Evolutionary conservation across 2,797 vertebrate species (phyloP).

Genomic region (Prunella strophiata): DNA sequence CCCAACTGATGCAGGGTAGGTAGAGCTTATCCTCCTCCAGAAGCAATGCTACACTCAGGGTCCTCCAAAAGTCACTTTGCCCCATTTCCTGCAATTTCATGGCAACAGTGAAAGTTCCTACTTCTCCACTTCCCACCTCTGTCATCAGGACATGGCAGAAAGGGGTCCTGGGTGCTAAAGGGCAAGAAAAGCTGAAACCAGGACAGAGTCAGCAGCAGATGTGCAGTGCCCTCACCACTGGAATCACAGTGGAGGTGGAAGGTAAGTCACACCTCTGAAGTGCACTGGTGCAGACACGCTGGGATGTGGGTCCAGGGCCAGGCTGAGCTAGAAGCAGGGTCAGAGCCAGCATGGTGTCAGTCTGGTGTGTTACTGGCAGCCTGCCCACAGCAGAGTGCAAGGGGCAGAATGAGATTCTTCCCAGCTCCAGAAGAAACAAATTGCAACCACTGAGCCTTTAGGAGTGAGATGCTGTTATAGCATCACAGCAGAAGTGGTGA

Average conservation of each 20-base stretch:
- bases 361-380: neutral
- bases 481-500: neutral
- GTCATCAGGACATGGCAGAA: neutral
- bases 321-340: neutral
- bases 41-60: neutral
- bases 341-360: neutral
- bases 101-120: neutral
- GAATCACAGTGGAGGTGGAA: neutral
- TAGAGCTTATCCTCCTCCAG: neutral
- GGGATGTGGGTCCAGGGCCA: conserved; percentile 11
- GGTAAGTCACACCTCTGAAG: neutral
- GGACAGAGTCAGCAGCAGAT: neutral
- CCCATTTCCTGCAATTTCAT: neutral
- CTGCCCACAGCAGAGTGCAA: neutral
- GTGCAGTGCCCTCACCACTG: neutral
- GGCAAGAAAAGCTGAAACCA: neutral
- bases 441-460: neutral
- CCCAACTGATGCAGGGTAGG: neutral
- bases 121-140: neutral
- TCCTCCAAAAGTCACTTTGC: neutral
- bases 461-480: neutral
- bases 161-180: neutral
- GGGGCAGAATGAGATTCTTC: neutral
- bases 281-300: neutral
- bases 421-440: neutral